A percentile compares a stretch with the other conserved stretches of the same genome.
phyloP scores from a whole-genome alignment of 1,140 invertebrate species.

The Drosophila carrolli region DNA sequence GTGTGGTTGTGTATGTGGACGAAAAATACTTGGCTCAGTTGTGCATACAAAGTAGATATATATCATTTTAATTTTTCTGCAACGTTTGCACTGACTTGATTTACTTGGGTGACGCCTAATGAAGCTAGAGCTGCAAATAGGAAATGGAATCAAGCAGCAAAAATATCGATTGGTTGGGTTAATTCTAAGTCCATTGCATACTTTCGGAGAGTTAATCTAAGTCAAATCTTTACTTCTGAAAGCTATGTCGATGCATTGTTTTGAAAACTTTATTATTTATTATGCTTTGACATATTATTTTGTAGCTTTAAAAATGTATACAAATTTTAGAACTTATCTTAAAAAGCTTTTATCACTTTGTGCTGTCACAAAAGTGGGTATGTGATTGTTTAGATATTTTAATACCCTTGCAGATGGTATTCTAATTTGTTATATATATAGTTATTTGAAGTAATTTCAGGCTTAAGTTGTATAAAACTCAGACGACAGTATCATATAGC shows the following conservation, averaged over 20 bases:
- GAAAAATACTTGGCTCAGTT: constrained; percentile 24
- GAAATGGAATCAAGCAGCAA: constrained; percentile 7
- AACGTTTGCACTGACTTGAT: constrained; percentile 49
- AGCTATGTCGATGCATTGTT: background rate
- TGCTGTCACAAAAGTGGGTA: too few relatives aligned
- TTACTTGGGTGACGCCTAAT: constrained; percentile 52
- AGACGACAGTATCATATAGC: too few relatives aligned
- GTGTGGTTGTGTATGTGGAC: constrained; percentile 2
- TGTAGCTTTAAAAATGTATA: too few relatives aligned
- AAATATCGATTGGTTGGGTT: background rate
- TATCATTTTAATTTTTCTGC: constrained; percentile 66
- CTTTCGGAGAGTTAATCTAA: background rate
- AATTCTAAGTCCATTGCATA: constrained; percentile 6
- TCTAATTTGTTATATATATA: too few relatives aligned
- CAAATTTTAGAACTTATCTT: too few relatives aligned
- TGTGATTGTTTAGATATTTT: background rate
- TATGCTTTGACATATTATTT: background rate
- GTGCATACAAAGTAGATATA: constrained; percentile 35
- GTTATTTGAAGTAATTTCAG: too few relatives aligned
- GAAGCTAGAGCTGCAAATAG: constrained; percentile 18
- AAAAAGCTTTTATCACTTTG: background rate
- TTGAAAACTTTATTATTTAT: background rate
- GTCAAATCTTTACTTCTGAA: too few relatives aligned
- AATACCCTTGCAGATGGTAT: too few relatives aligned
- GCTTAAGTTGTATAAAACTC: too few relatives aligned